Evolutionary conservation across 2,797 vertebrate species (phyloP).

Genomic region (Brachyalestes nurse): DNA sequence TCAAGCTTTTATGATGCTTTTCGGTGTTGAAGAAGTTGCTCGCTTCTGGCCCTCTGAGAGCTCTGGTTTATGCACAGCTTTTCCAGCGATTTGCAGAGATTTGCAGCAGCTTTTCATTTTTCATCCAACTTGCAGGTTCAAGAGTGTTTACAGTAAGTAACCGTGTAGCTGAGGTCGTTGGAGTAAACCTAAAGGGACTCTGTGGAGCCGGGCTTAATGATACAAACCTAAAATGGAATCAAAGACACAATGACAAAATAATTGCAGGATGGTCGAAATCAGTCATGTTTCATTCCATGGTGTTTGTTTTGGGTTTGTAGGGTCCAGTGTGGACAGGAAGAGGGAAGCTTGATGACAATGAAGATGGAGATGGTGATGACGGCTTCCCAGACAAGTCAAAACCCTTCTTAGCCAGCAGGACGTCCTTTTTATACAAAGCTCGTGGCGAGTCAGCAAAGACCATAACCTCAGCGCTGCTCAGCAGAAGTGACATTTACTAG

Average conservation of each 20-base stretch:
- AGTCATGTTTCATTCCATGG: constrained; percentile 43
- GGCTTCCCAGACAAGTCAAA: constrained; percentile 45
- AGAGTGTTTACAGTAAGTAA: constrained; percentile 26
- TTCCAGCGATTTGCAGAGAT: not conserved
- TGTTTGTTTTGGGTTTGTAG: constrained; percentile 44
- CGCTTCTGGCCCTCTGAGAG: not conserved
- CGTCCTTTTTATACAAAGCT: constrained; percentile 50
- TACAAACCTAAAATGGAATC: constrained; percentile 47
- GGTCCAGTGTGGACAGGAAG: constrained; percentile 15
- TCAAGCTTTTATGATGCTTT: not conserved
- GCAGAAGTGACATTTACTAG: constrained; percentile 65
- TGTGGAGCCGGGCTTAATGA: constrained; percentile 44
- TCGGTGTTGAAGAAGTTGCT: constrained; percentile 6
- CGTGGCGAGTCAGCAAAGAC: constrained; percentile 22
- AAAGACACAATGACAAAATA: constrained; percentile 41
- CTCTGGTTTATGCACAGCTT: constrained; percentile 1
- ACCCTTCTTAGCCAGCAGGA: constrained; percentile 55
- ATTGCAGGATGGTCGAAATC: constrained; percentile 44
- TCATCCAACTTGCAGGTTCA: constrained; percentile 1
- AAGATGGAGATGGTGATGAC: constrained; percentile 37
- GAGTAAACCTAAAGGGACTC: constrained; percentile 38
- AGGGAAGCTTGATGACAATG: not conserved
- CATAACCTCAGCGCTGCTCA: constrained; percentile 58
- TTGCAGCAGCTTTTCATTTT: not conserved
- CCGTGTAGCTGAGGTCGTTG: constrained; percentile 11